Evolutionary conservation across 1,140 invertebrate genomes (phyloP), one percentile per base, ranked within the genome.

Genomic region (Drosophila sechellia): DNA sequence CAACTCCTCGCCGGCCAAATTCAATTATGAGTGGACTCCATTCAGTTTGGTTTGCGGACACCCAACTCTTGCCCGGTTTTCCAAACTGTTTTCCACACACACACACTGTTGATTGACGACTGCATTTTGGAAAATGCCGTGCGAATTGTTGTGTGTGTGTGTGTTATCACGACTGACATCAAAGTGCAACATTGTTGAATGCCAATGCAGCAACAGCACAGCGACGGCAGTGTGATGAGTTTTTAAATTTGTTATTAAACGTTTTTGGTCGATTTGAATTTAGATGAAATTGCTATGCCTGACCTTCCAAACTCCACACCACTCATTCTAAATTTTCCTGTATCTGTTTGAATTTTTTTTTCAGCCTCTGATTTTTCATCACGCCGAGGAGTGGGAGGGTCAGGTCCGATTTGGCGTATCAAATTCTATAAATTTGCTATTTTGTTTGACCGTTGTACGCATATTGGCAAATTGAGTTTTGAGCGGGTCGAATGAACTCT

Each of bases 211-310:
- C 46, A 48, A 2, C 45, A 20, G 3, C 45, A 46, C 22, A 13
- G 37, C 37, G 12, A 4, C 37, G 12, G 61, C 74, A 68, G 53
- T 63, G 71, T 64, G 71, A 85, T 86, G 81, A 86, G 81, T 87
- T 87, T 87, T 83, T 83, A 87, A 87, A 89, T 81, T 79, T 63
- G 79, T 87, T 87, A 89, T 89, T 89, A 87, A 87, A 87, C 79
- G 83, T 64, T 87, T 77, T 87, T 72, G 71, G 55, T 53, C 81
- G 83, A 87, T 87, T 87, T 89, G 84, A 87, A 87, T 87, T 87
- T 87, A 87, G 83, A 87, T 87, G 75, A 66, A 81, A 86, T 65
- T 68, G 69, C 60, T 25, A 40, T 50, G 35, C 52, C 17, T 34
- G 43, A 42, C 25, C 31, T 39, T 13, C 12, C 3, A 0, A 12